Conservation (phyloP, 37 sponge, comb jelly and placozoan genomes). For the Sycon ciliatum region DNA sequence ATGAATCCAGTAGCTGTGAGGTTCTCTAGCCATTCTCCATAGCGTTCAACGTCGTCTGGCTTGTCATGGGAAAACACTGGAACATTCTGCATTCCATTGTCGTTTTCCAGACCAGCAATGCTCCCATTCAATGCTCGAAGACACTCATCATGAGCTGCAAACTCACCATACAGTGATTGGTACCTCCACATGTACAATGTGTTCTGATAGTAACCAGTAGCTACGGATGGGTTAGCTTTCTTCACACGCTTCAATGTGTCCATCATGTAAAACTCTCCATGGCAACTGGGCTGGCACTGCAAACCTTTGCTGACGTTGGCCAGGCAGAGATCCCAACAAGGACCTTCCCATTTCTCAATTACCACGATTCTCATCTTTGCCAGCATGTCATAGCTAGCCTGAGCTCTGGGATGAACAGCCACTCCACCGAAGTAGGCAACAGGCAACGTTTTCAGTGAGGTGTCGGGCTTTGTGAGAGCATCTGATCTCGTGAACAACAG, state of each 20-base stretch:
- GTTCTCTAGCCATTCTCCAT: constrained; percentile 6
- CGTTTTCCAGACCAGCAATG: constrained; percentile 17
- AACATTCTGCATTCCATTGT: constrained; percentile 23
- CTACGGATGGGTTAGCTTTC: constrained; percentile 13
- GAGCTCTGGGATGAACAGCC: not conserved
- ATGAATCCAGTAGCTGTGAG: constrained; percentile 11
- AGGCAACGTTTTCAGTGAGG: constrained; percentile 20
- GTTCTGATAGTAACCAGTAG: constrained; percentile 24
- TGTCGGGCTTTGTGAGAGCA: constrained; percentile 20
- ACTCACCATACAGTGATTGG: constrained; percentile 14
- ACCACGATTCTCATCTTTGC: constrained; percentile 24
- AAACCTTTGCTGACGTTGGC: constrained; percentile 18
- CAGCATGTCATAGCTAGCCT: constrained; percentile 19
- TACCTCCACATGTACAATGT: constrained; percentile 20
- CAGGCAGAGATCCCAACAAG: constrained; percentile 21
- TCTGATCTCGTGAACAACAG: too few species aligned
- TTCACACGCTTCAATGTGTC: constrained; percentile 24
- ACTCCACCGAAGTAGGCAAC: constrained; percentile 29
- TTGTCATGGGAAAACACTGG: too few species aligned
- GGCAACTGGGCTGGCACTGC: constrained; percentile 23
- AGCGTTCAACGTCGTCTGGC: too few species aligned
- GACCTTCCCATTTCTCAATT: constrained; percentile 35
- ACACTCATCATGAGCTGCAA: too few species aligned
- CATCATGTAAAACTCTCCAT: constrained; percentile 14
- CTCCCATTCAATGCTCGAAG: constrained; percentile 17